phyloP scores from a whole-genome alignment of 2,888 invertebrate species.

The Troides aeacus region DNA sequence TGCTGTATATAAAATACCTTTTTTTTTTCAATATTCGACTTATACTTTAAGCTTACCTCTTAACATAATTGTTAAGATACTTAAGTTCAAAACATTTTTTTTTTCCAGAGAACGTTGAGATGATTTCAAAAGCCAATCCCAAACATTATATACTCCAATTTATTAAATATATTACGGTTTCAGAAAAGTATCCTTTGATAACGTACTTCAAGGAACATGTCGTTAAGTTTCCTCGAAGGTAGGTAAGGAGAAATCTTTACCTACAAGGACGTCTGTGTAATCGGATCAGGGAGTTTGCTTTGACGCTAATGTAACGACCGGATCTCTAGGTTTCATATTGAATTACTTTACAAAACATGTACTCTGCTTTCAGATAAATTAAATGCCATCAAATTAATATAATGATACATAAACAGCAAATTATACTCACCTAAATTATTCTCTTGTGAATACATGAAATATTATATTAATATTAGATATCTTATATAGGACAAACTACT shows the following conservation, averaged over 20 bases:
- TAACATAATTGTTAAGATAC: too few relatives aligned
- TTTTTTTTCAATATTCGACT: too few relatives aligned
- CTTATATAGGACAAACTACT: too few relatives aligned
- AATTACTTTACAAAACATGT: conserved; percentile 9
- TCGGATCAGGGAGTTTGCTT: conserved; percentile 22
- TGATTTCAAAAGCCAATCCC: neutral
- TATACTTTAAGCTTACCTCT: too few relatives aligned
- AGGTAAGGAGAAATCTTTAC: conserved; percentile 15
- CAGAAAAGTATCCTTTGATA: conserved; percentile 15
- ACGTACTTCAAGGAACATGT: conserved; percentile 11
- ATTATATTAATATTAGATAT: too few relatives aligned
- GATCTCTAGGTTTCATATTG: conserved; percentile 10
- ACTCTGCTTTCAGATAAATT: neutral
- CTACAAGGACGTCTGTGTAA: conserved; percentile 21
- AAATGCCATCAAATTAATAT: neutral
- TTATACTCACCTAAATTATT: too few relatives aligned
- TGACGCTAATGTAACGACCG: conserved; percentile 19
- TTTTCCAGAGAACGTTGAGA: too few relatives aligned
- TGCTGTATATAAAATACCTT: too few relatives aligned
- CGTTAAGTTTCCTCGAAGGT: conserved; percentile 10
- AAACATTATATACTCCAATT: neutral
- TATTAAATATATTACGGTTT: neutral
- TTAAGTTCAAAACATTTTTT: too few relatives aligned
- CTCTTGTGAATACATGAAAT: too few relatives aligned
- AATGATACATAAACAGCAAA: too few relatives aligned